Evolutionary conservation across 2,797 vertebrate species (phyloP).

Genomic region (Eulemur coronatus): DNA sequence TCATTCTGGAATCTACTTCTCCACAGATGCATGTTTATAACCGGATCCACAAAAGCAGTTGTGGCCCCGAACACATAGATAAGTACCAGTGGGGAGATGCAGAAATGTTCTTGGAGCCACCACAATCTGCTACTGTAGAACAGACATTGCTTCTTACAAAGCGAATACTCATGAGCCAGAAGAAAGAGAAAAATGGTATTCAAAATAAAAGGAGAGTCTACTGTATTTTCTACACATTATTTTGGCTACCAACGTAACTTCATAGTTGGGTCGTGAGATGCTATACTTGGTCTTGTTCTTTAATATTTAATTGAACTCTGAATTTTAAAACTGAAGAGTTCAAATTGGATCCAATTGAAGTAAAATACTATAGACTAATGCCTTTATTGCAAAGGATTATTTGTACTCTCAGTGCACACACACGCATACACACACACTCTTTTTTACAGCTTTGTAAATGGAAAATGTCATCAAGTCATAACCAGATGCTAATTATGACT

Average conservation of each 20-base stretch:
- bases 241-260: slow-evolving; percentile 4
- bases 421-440: accelerated
- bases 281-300: slow-evolving; percentile 29
- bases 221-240: not conserved
- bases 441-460: not conserved
- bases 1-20: not conserved
- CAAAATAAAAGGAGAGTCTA: not conserved
- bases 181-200: not conserved
- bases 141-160: not conserved
- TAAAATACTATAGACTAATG: not conserved
- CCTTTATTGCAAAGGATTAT: not conserved
- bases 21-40: not conserved
- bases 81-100: not conserved
- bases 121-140: not conserved
- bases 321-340: slow-evolving; percentile 71
- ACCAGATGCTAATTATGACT: not conserved
- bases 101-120: not conserved
- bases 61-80: not conserved
- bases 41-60: not conserved
- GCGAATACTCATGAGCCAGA: not conserved
- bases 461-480: not conserved
- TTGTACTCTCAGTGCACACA: not conserved
- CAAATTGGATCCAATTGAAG: not conserved
- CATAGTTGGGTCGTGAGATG: slow-evolving; percentile 1
- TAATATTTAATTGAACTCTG: slow-evolving; percentile 66